These are phyloP conservation scores for Ophion ventricosus DNA, from an alignment of 2,888 invertebrate genomes.

Conservation along the genomic window DNA sequence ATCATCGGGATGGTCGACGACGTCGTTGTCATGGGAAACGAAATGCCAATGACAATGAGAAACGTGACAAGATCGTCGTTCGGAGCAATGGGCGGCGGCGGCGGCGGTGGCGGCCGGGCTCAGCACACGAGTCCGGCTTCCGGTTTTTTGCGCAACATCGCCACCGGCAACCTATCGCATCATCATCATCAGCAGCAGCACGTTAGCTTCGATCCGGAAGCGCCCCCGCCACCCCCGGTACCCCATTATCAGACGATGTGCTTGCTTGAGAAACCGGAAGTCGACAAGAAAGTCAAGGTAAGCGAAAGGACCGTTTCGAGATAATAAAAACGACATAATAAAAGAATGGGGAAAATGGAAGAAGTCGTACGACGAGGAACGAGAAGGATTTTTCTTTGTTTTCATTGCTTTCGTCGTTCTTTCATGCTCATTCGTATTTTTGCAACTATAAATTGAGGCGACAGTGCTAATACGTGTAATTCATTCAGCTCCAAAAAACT, in stretches of 20 bases:
- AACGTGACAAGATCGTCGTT: constrained; percentile 62
- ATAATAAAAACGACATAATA: neutral
- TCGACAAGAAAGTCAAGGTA: constrained; percentile 91
- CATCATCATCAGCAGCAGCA: constrained; percentile 72
- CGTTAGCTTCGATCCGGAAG: constrained; percentile 84
- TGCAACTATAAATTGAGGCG: too few species aligned
- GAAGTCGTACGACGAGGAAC: neutral
- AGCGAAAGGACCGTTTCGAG: constrained; percentile 71
- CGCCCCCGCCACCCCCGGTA: constrained; percentile 84
- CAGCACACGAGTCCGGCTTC: constrained; percentile 56
- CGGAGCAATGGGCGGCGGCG: constrained; percentile 72
- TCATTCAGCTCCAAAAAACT: too few species aligned
- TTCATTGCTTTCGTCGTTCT: neutral
- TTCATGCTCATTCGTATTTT: neutral
- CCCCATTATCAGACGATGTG: constrained; percentile 83
- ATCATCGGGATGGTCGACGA: constrained; percentile 83
- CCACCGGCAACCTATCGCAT: constrained; percentile 72
- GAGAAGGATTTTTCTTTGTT: constrained; percentile 3
- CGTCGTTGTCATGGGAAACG: constrained; percentile 32
- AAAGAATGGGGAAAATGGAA: neutral
- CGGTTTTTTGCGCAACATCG: constrained; percentile 75
- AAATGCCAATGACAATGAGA: constrained; percentile 68
- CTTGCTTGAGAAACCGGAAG: constrained; percentile 87
- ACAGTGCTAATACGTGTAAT: too few species aligned
- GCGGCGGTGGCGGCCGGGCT: constrained; percentile 69